These are phyloP conservation scores for Xylota sylvarum DNA, from an alignment of 2,888 invertebrate genomes.

Conservation along the genomic window DNA sequence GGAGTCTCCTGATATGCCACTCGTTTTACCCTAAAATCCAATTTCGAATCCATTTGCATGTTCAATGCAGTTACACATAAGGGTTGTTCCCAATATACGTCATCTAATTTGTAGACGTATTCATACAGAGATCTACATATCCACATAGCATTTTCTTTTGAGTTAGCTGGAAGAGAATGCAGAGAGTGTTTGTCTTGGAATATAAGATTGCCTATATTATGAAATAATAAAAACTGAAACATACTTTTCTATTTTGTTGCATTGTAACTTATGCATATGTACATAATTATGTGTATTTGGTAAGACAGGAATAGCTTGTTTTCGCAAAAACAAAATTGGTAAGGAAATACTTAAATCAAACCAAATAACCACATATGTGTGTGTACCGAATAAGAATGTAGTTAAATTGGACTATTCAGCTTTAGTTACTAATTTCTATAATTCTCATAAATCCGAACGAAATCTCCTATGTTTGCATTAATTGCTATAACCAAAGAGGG, in stretches of 20 bases:
- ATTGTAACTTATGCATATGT: no score
- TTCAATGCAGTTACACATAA: neutral
- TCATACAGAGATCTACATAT: neutral
- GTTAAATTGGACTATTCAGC: slow-evolving; percentile 4
- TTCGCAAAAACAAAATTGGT: no score
- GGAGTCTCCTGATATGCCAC: neutral
- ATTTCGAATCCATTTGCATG: slow-evolving; percentile 1
- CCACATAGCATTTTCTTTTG: neutral
- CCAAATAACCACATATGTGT: no score
- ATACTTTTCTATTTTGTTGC: no score
- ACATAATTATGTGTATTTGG: no score
- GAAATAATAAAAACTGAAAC: no score
- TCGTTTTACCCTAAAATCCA: neutral
- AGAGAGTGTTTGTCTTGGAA: no score
- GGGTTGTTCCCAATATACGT: neutral
- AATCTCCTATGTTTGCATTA: slow-evolving; percentile 19
- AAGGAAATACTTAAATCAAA: no score
- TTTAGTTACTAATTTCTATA: slow-evolving; percentile 25
- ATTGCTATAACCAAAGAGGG: slow-evolving; percentile 20
- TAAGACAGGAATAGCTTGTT: no score
- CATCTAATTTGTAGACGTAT: neutral
- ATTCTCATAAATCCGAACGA: neutral
- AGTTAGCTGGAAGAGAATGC: neutral
- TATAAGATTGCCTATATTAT: no score
- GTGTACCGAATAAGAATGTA: neutral